Conservation (phyloP, 2,113 vertebrate species). For the Oostethus manadensis region DNA sequence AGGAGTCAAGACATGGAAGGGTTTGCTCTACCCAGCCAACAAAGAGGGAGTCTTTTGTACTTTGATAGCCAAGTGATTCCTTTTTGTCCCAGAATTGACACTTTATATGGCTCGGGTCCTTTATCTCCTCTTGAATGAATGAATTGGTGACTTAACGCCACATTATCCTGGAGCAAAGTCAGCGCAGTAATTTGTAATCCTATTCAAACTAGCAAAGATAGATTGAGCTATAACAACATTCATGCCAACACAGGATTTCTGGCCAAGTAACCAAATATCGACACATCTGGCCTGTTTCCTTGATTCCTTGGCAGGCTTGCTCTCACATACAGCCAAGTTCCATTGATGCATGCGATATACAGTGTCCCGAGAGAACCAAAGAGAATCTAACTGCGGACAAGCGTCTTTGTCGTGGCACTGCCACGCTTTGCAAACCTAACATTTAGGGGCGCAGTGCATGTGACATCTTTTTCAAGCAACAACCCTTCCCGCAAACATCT, state of each 20-base stretch:
- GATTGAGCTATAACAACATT: conserved; percentile 11
- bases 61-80: conserved; percentile 41
- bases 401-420: conserved; percentile 7
- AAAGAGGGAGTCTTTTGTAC: conserved; percentile 27
- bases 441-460: conserved; percentile 9
- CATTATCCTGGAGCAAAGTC: conserved; percentile 39
- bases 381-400: conserved; percentile 14
- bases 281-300: conserved; percentile 30
- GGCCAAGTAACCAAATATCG: conserved; percentile 29
- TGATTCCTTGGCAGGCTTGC: conserved; percentile 3
- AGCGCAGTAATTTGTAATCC: not conserved
- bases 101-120: conserved; percentile 25
- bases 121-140: conserved; percentile 16
- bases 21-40: conserved; percentile 25
- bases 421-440: conserved; percentile 1
- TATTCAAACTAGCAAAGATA: conserved; percentile 8
- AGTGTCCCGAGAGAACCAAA: not conserved
- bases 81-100: conserved; percentile 17
- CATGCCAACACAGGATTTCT: conserved; percentile 21
- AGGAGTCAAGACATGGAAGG: conserved; percentile 33
- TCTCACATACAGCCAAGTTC: conserved; percentile 5
- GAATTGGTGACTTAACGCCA: conserved; percentile 35
- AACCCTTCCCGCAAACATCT: conserved; percentile 40
- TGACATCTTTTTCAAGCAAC: conserved; percentile 15
- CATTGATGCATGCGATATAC: conserved; percentile 9